Evolutionary conservation across 2,797 vertebrate species (phyloP).

Genomic region (Clarias laeviceps): DNA sequence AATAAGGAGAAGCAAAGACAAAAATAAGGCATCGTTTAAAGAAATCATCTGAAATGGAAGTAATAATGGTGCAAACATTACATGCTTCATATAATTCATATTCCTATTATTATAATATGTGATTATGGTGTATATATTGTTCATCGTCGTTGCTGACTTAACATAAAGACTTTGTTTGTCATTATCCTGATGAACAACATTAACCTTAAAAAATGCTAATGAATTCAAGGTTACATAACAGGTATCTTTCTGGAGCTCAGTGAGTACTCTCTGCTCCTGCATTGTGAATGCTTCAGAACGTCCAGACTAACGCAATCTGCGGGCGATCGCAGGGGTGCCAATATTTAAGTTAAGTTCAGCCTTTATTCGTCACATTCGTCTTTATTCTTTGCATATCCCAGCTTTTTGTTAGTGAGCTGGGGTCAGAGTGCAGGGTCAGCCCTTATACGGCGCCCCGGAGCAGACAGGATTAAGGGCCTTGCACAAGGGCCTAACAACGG

Average conservation of each 20-base stretch:
- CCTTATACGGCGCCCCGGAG: too few relatives aligned
- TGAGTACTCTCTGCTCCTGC: neutral
- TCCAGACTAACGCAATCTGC: neutral
- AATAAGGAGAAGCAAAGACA: neutral
- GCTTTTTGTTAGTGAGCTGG: too few relatives aligned
- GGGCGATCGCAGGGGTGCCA: neutral
- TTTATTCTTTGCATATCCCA: too few relatives aligned
- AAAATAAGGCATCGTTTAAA: neutral
- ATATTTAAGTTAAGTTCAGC: neutral
- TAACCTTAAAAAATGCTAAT: neutral
- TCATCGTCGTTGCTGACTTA: too few relatives aligned
- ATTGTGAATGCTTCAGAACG: neutral
- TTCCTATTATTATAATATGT: neutral
- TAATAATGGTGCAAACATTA: neutral
- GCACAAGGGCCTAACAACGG: too few relatives aligned
- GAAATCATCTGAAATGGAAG: neutral
- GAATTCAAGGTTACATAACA: neutral
- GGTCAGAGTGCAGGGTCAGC: too few relatives aligned
- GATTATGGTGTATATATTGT: neutral
- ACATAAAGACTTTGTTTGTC: neutral
- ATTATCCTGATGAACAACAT: neutral
- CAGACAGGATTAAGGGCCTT: too few relatives aligned
- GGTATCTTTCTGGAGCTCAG: neutral
- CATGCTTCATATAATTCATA: neutral
- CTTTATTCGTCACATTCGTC: too few relatives aligned